Conservation (phyloP, 2,888 invertebrate genomes). For the Tubulanus polymorphus region DNA sequence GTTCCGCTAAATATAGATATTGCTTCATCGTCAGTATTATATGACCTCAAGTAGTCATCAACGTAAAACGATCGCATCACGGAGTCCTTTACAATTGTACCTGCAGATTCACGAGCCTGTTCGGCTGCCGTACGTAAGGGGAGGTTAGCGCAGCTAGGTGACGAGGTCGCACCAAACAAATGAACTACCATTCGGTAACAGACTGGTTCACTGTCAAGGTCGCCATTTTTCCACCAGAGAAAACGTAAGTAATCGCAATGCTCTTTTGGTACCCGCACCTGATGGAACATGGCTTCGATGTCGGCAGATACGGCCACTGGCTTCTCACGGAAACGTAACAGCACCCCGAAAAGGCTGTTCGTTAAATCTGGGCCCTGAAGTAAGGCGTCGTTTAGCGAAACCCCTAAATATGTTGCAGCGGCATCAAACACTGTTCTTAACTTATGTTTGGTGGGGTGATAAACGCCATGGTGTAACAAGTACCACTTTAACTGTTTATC, state of each 20-base stretch:
- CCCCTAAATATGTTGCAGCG: conserved; percentile 1
- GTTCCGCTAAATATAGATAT: conserved; percentile 6
- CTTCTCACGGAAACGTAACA: conserved; percentile 7
- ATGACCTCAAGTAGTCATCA: conserved; percentile 18
- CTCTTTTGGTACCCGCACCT: background rate
- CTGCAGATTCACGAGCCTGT: background rate
- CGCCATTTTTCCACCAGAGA: conserved; percentile 4
- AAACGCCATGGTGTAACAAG: conserved; percentile 9
- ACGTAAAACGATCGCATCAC: conserved; percentile 16
- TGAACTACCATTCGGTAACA: conserved; percentile 8
- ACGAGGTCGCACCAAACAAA: background rate
- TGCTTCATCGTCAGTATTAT: conserved; percentile 6
- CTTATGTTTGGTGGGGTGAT: conserved; percentile 5
- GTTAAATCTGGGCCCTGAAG: conserved; percentile 3
- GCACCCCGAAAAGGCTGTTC: conserved; percentile 3
- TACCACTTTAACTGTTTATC: conserved; percentile 4
- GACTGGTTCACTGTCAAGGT: background rate
- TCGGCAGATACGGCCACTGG: conserved; percentile 6
- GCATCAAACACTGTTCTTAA: conserved; percentile 10
- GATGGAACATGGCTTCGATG: conserved; percentile 8
- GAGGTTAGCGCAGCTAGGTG: background rate
- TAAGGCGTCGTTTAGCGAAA: conserved; percentile 6
- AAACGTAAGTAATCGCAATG: conserved; percentile 6
- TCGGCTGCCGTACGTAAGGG: background rate
- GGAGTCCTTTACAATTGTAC: conserved; percentile 9